Evolutionary conservation across 2,113 vertebrate species (phyloP), one percentile per base, ranked within the genome.

Genomic region (Cinclus cinclus): DNA sequence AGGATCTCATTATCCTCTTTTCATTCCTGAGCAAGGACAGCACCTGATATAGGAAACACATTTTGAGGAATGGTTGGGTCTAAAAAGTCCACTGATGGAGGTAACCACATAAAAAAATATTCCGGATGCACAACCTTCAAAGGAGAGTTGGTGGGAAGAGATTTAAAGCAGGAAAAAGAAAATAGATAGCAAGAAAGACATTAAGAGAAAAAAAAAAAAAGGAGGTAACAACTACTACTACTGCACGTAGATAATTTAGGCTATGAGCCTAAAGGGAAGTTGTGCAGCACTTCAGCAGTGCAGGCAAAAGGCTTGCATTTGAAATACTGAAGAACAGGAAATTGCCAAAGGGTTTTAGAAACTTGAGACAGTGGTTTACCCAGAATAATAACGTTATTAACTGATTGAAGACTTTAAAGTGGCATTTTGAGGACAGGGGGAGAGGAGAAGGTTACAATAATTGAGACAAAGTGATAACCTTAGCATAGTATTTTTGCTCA

Each of bases 161-260:
- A 60, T 18, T 46, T 24, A 37, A 24, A 87, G 47, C 10, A 47
- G 49, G 10, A 39, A 35, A 49, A 81, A n/a, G 6, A 21, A 39
- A 39, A 42, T 0, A 52, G 7, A 37, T 0, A 55, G 13, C 10
- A 46, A 41, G 33, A 41, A 68, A 49, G 20, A 71, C 9, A 7
- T 41, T 9, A 17, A 41, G 52, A 27, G n/a, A n/a, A n/a, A 37
- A 37, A 37, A 37, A 37, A 50, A 28, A 52, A 37, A 42, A 42
- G 4, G 33, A 39, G 15, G 13, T 20, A 22, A 6, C 8, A 37
- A 13, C 23, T 33, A 67, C 14, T 47, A 5, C 11, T 47, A 2
- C 6, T 25, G 15, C 19, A 2, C 1, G 17, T 5, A 7, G 33
- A 1, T n/a, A 18, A 22, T 39, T 44, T 10, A 9, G 44, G 69